A percentile compares a stretch with the other conserved stretches of the same genome.
phyloP scores from a whole-genome alignment of 2,888 invertebrate genomes.

The Myopa tessellatipennis region DNA sequence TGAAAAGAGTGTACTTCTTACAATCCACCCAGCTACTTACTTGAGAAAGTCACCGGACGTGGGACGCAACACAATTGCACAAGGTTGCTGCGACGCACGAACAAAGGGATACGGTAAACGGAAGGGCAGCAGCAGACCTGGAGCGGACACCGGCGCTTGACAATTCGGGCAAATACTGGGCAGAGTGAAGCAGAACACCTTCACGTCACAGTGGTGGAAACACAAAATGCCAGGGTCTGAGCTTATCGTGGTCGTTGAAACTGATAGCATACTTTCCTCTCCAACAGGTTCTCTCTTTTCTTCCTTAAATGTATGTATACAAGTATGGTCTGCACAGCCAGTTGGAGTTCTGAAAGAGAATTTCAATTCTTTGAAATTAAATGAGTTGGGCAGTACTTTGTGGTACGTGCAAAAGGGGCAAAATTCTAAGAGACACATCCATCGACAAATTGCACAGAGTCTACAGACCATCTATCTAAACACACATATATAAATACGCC shows the following conservation, averaged over 20 bases:
- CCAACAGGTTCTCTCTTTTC: neutral
- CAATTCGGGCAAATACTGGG: slow-evolving; percentile 83
- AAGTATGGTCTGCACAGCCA: neutral
- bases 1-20: neutral
- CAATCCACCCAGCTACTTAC: slow-evolving; percentile 68
- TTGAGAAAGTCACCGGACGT: slow-evolving; percentile 88
- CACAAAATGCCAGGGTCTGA: slow-evolving; percentile 86
- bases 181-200: slow-evolving; percentile 84
- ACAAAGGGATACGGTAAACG: slow-evolving; percentile 89
- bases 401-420: no score
- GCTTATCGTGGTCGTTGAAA: slow-evolving; percentile 62
- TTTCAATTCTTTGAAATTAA: slow-evolving; percentile 48
- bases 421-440: no score
- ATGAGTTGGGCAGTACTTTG: no score
- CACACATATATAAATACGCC: no score
- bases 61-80: slow-evolving; percentile 87
- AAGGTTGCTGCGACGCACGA: slow-evolving; percentile 82
- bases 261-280: slow-evolving; percentile 45
- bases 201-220: slow-evolving; percentile 88
- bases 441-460: no score
- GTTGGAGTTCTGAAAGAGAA: slow-evolving; percentile 49
- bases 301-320: neutral
- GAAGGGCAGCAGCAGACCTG: slow-evolving; percentile 78
- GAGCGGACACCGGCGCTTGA: slow-evolving; percentile 47
- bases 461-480: no score